Base-by-base conservation (phyloP, 2,888 invertebrate species). In the Melanophora roralis region DNA sequence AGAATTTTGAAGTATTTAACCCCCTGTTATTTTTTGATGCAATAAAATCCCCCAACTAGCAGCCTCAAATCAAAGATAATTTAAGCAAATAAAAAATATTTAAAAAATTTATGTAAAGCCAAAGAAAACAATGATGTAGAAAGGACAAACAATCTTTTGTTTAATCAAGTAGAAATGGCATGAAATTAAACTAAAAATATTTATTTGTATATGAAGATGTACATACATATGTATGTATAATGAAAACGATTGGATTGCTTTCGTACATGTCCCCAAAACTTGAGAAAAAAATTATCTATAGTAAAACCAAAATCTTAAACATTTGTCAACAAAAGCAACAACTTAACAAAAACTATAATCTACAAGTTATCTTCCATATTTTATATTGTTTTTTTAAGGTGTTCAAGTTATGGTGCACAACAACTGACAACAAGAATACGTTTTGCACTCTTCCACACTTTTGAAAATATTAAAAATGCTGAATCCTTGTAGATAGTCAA, bases 81-180 rank as follows among this genome's bases (percentile, higher is more conserved):
- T 40, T 59, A 8, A 1, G 2, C 14, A 40, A 51, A 60, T 34
- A 21, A 40, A 43, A 57, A 21, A 60, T 45, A 14, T 75, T 14
- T 55, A 80, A 72, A 67, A 62, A 67, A 21, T 76, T 72, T 6
- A 68, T 72, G 45, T 72, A 64, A 76, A 40, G 49, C 27, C 38
- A 65, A 67, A 62, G 16, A 64, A 40, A 43, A 62, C 38, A 19
- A 43, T 53, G 21, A 43, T 64, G 27, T 51, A 43, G 47, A 62
- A 60, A 43, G 60, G 32, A 73, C 57, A 68, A 73, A 67, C 51
- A 47, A 71, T 72, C 62, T 72, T 47, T 64, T 72, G 67, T 75
- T 80, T 68, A 75, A 75, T 80, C 79, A 76, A 72, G 40, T 68
- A 80, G 73, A 68, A 80, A 43, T 71, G 71, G 38, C 72, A 51